Evolutionary conservation across 1,140 invertebrate genomes (phyloP).

Genomic region (Drosophila nannoptera): DNA sequence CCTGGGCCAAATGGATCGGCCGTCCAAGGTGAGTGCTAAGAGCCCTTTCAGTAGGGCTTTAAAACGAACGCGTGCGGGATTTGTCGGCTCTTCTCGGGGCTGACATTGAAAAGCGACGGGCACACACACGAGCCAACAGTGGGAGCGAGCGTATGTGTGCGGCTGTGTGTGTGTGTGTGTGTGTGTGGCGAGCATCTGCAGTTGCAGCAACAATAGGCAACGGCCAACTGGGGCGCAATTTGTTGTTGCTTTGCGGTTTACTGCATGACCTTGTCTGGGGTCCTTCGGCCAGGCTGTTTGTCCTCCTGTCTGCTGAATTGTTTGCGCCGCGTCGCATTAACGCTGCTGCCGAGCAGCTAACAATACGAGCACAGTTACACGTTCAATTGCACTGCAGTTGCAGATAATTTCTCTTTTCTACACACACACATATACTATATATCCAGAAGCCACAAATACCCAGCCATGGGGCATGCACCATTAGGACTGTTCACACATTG

Average conservation of each 20-base stretch:
- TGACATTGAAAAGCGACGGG: slow-evolving; percentile 65
- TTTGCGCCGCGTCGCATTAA: slow-evolving; percentile 29
- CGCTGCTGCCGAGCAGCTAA: slow-evolving; percentile 16
- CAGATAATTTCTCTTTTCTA: not conserved
- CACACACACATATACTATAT: no score
- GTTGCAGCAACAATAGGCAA: slow-evolving; percentile 59
- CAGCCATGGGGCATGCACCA: no score
- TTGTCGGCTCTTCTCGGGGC: slow-evolving; percentile 39
- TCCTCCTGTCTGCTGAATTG: slow-evolving; percentile 50
- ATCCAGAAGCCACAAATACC: no score
- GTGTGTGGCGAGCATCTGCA: slow-evolving; percentile 23
- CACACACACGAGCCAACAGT: slow-evolving; percentile 15
- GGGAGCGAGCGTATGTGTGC: slow-evolving; percentile 10
- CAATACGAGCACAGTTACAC: not conserved
- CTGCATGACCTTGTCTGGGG: slow-evolving; percentile 47
- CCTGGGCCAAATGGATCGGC: slow-evolving; percentile 86
- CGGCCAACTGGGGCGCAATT: slow-evolving; percentile 59
- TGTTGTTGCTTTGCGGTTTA: slow-evolving; percentile 19
- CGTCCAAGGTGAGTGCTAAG: slow-evolving; percentile 81
- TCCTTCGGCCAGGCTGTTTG: slow-evolving; percentile 41
- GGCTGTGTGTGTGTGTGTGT: not conserved
- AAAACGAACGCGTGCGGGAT: slow-evolving; percentile 33
- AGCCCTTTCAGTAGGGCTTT: slow-evolving; percentile 1
- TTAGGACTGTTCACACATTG: slow-evolving; percentile 7
- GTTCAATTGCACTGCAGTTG: not conserved